These are phyloP conservation scores for Lophotis ruficrista DNA, from an alignment of 2,113 vertebrate species.

Conservation along the genomic window DNA sequence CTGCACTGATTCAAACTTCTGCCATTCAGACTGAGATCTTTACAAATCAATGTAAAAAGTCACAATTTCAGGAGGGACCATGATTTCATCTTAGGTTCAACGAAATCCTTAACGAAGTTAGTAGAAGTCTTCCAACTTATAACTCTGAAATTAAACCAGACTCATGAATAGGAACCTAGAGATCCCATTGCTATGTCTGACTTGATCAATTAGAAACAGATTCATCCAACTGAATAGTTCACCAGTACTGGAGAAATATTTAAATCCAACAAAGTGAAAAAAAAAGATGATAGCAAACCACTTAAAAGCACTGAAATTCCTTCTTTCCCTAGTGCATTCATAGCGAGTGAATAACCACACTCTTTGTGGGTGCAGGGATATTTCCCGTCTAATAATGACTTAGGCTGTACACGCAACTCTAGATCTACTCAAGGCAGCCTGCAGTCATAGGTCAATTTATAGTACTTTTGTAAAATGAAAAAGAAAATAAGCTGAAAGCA, in stretches of 20 bases:
- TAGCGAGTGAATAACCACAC: neutral
- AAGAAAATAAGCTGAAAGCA: neutral
- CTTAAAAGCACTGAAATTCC: neutral
- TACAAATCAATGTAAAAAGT: neutral
- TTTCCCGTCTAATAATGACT: constrained; percentile 27
- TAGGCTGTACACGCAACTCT: neutral
- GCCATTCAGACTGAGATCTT: neutral
- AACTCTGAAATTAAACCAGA: neutral
- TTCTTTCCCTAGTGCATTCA: neutral
- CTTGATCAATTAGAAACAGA: constrained; percentile 2
- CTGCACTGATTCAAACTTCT: neutral
- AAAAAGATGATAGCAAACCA: neutral
- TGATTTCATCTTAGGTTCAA: neutral
- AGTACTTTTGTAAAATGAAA: neutral
- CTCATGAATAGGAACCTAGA: neutral
- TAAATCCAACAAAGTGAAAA: neutral
- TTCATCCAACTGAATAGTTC: neutral
- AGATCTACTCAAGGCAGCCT: neutral
- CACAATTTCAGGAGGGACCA: neutral
- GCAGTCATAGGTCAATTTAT: neutral
- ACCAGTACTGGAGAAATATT: neutral
- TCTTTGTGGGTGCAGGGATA: neutral
- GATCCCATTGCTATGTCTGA: neutral
- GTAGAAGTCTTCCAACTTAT: neutral
- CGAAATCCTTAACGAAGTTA: neutral